Percentiles rank a stretch among this genome's conserved stretches.
Evolutionary conservation across 2,113 vertebrate genomes (phyloP).

Genomic region (Paedocypris sp.): DNA sequence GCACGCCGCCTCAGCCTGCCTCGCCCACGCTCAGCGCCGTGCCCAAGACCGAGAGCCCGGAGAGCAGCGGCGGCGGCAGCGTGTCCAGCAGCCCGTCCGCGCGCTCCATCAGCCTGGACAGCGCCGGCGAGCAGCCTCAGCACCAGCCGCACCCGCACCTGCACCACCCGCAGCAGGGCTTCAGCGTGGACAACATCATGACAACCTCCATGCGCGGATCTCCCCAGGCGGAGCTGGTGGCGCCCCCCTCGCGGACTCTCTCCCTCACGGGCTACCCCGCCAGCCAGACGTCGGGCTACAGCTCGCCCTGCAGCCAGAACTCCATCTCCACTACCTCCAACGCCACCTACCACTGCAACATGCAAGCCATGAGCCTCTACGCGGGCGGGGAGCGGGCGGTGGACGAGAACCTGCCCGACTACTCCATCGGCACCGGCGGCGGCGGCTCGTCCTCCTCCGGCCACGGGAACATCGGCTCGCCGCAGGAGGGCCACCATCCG

Average conservation of each 20-base stretch:
- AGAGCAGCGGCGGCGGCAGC: conserved; percentile 80
- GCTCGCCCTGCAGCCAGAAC: conserved; percentile 75
- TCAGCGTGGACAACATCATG: conserved; percentile 96
- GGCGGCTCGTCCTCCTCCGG: conserved; percentile 66
- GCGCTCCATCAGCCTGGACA: conserved; percentile 73
- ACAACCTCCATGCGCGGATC: conserved; percentile 84
- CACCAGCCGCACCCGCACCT: conserved; percentile 60
- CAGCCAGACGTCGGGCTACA: conserved; percentile 74
- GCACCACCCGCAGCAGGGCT: conserved; percentile 65
- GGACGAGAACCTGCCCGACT: conserved; percentile 83
- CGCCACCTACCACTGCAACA: conserved; percentile 86
- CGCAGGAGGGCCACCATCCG: conserved; percentile 69
- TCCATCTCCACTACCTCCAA: conserved; percentile 67
- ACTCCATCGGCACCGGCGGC: conserved; percentile 75
- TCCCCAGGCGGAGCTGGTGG: conserved; percentile 73
- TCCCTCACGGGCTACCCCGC: conserved; percentile 78
- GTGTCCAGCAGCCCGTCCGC: conserved; percentile 72
- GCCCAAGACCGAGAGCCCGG: conserved; percentile 86
- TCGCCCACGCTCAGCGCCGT: conserved; percentile 74
- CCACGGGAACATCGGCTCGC: conserved; percentile 66
- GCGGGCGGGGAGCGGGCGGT: conserved; percentile 72
- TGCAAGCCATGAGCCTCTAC: conserved; percentile 93
- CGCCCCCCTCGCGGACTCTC: conserved; percentile 67
- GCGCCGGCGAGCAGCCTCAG: conserved; percentile 58
- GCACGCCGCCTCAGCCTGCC: conserved; percentile 75